A percentile compares a stretch with the other conserved stretches of the same genome.
These are phyloP conservation scores for Lacanobia wlatinum DNA, from an alignment of 2,888 invertebrate genomes.

Conservation along the genomic window DNA sequence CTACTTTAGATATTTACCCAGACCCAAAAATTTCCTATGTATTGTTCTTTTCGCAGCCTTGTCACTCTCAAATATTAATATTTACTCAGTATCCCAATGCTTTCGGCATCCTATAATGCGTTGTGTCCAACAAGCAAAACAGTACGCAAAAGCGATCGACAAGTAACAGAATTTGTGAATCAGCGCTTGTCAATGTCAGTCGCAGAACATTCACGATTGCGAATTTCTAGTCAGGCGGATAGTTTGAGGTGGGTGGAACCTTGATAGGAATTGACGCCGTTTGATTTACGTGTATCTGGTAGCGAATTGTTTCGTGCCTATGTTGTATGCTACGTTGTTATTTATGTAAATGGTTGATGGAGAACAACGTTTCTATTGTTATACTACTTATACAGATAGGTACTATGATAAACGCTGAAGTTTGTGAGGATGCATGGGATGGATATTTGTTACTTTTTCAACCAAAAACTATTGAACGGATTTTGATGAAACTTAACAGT, in stretches of 20 bases:
- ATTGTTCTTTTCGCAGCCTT: too few species aligned
- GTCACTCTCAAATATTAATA: not conserved
- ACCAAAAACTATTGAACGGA: too few species aligned
- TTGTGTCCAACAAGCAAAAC: not conserved
- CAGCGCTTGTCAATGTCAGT: slow-evolving; percentile 30
- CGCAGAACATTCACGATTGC: slow-evolving; percentile 24
- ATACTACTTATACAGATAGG: too few species aligned
- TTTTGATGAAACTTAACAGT: too few species aligned
- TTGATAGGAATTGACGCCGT: slow-evolving; percentile 46
- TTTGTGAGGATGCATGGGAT: too few species aligned
- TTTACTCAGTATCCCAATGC: not conserved
- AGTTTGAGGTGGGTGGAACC: slow-evolving; percentile 44
- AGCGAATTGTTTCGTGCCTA: not conserved
- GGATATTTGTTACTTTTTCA: too few species aligned
- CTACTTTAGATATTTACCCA: too few species aligned
- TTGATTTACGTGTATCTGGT: slow-evolving; percentile 47
- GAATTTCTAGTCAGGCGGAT: slow-evolving; percentile 18
- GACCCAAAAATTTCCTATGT: too few species aligned
- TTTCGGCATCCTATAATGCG: not conserved
- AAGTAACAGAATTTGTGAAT: slow-evolving; percentile 16
- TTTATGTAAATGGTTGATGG: not conserved
- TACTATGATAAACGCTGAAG: too few species aligned
- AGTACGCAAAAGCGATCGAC: not conserved
- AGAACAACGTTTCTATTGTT: not conserved
- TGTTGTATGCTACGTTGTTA: too few species aligned